Percentiles rank a stretch among this genome's conserved stretches.
Conservation (phyloP, 2,797 vertebrate species). For the Pseudocheirus occidentalis region DNA sequence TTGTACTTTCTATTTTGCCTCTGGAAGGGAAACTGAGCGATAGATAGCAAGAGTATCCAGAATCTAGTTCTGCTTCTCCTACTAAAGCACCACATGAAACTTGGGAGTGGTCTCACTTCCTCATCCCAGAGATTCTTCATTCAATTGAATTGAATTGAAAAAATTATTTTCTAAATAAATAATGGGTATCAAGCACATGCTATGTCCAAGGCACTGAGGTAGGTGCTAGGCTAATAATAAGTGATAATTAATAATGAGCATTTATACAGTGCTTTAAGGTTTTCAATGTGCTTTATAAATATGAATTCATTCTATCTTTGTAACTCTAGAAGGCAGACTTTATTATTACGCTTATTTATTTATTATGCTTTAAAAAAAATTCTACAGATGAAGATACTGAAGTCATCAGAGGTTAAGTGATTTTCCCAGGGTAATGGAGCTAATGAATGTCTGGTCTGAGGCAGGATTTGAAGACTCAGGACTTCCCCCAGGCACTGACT, state of each 20-base stretch:
- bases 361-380: not conserved
- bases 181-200: too few species aligned
- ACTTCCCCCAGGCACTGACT: not conserved
- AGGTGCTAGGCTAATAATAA: not conserved
- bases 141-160: too few species aligned
- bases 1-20: too few species aligned
- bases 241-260: not conserved
- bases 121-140: too few species aligned
- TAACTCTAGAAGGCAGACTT: not conserved
- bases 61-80: too few species aligned
- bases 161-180: too few species aligned
- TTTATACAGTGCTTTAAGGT: not conserved
- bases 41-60: too few species aligned
- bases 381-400: not conserved
- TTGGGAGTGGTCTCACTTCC: too few species aligned
- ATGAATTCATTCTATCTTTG: not conserved
- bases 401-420: not conserved
- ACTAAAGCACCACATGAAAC: too few species aligned
- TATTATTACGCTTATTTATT: not conserved
- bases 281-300: not conserved
- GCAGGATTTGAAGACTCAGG: not conserved
- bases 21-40: too few species aligned
- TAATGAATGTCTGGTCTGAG: not conserved
- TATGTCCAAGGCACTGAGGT: too few species aligned
- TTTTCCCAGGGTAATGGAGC: accelerated